Evolutionary conservation across 2,888 invertebrate species (phyloP), one percentile per base, ranked within the genome.

Genomic region (Mimumesa dahlbomi): DNA sequence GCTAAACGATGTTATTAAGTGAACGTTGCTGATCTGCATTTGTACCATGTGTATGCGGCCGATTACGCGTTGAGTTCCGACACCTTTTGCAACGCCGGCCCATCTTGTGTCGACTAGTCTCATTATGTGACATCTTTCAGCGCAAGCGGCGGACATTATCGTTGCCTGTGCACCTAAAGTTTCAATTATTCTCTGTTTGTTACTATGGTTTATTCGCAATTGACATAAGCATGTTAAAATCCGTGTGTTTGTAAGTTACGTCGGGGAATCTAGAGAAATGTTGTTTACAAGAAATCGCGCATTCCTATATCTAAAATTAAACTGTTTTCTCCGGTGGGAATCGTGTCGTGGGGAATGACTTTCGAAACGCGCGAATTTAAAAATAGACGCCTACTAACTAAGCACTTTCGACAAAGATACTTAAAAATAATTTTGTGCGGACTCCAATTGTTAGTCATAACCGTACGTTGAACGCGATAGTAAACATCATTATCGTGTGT

Each of bases 11-110:
- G 98, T 97, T 0, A 97, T 97, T 40, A 99, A 92, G 89, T 96
- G 98, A 86, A 96, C 97, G 77, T 94, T 94, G 82, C 96, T 98
- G 75, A 99, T 98, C 90, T 98, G 96, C 90, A 99, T 96, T 90
- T 98, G 97, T 6, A 96, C 97, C 95, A 97, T 96, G 89, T 99
- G 99, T 82, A 99, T 97, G 66, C 98, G 93, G 0, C 99, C 99
- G 70, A 98, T 95, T 82, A 99, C 98, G 82, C 94, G 94, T 89
- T 99, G 98, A 0, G 97, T 95, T 3, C 99, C 99, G 9, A 99
- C 98, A 56, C 99, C 99, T 91, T 98, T 98, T 0, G 99, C 99
- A 69, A 98, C 94, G 1, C 98, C 98, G 1, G 97, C 95, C 97
- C 98, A 99, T 91, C 94, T 93, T 0, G 94, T 94, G 87, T 99